Evolutionary conservation across 2,888 invertebrate genomes (phyloP).

Genomic region (Noctua pronuba): DNA sequence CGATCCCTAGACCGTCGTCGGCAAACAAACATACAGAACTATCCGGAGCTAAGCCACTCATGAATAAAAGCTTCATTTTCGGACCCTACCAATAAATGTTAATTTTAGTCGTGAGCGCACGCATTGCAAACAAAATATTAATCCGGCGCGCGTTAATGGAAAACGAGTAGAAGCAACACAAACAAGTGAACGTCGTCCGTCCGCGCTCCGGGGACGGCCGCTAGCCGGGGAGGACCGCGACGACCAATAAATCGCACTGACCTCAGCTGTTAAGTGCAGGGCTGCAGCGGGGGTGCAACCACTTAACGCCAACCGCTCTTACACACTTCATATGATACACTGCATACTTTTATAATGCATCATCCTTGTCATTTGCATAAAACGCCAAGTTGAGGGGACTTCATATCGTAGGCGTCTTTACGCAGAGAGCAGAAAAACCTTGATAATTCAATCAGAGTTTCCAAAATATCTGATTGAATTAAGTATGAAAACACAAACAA

Average conservation of each 20-base stretch:
- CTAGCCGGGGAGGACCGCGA: constrained; percentile 66
- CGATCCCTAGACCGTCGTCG: constrained; percentile 85
- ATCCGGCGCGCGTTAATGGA: constrained; percentile 89
- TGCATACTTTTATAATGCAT: constrained; percentile 57
- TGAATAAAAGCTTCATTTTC: constrained; percentile 89
- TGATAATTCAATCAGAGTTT: constrained; percentile 3
- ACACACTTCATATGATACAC: constrained; percentile 57
- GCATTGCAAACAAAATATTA: constrained; percentile 90
- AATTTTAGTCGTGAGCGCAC: constrained; percentile 89
- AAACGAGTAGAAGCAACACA: constrained; percentile 88
- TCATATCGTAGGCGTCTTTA: background rate
- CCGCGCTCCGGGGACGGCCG: constrained; percentile 49
- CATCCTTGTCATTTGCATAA: constrained; percentile 53
- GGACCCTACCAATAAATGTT: constrained; percentile 90
- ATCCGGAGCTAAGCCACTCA: constrained; percentile 88
- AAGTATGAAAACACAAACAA: constrained; percentile 62
- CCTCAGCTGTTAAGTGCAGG: constrained; percentile 75
- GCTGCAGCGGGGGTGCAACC: constrained; percentile 63
- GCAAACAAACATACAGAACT: constrained; percentile 88
- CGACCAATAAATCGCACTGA: constrained; percentile 85
- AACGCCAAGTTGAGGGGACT: constrained; percentile 9
- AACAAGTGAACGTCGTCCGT: constrained; percentile 82
- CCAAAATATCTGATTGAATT: constrained; percentile 55
- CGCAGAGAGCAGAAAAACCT: background rate
- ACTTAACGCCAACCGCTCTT: constrained; percentile 61